phyloP scores from a whole-genome alignment of 1,140 invertebrate species.

The Drosophila pseudoobscura region DNA sequence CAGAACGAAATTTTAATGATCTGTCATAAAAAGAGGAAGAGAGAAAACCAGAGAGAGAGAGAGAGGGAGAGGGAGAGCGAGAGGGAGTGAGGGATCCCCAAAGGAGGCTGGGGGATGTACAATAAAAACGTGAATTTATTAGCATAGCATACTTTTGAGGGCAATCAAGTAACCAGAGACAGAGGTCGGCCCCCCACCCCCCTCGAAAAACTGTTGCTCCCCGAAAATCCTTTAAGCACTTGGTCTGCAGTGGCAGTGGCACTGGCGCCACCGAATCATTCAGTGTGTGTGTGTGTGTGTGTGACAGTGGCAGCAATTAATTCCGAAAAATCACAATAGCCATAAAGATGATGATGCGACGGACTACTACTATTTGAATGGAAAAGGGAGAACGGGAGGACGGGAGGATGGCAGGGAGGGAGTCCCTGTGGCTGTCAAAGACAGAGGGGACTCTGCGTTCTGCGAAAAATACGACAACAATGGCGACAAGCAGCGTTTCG shows the following conservation, averaged over 20 bases:
- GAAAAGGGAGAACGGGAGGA: background rate
- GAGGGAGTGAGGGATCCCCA: conserved; percentile 3
- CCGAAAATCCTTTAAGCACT: conserved; percentile 75
- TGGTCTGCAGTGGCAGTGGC: conserved; percentile 50
- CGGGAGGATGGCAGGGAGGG: background rate
- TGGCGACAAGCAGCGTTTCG: conserved; percentile 72
- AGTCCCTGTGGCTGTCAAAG: conserved; percentile 56
- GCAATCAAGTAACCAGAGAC: conserved; percentile 70
- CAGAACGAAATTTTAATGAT: conserved; percentile 69
- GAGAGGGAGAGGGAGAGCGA: background rate
- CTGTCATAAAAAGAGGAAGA: conserved; percentile 70
- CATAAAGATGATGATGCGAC: conserved; percentile 80
- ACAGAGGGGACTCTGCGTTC: conserved; percentile 40
- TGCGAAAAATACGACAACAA: conserved; percentile 68
- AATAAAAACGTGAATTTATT: conserved; percentile 77
- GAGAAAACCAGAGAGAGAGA: conserved; percentile 2
- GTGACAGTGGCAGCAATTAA: conserved; percentile 66
- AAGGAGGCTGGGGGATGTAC: conserved; percentile 47
- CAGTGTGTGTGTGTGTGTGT: conserved; percentile 22
- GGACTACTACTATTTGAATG: conserved; percentile 70
- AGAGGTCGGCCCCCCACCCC: background rate
- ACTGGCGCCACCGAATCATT: conserved; percentile 58
- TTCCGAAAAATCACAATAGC: conserved; percentile 78
- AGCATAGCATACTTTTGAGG: conserved; percentile 78
- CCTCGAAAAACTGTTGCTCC: conserved; percentile 50